Evolutionary conservation across 2,113 vertebrate species (phyloP), one percentile per base, ranked within the genome.

Genomic region (Lophura nycthemera): DNA sequence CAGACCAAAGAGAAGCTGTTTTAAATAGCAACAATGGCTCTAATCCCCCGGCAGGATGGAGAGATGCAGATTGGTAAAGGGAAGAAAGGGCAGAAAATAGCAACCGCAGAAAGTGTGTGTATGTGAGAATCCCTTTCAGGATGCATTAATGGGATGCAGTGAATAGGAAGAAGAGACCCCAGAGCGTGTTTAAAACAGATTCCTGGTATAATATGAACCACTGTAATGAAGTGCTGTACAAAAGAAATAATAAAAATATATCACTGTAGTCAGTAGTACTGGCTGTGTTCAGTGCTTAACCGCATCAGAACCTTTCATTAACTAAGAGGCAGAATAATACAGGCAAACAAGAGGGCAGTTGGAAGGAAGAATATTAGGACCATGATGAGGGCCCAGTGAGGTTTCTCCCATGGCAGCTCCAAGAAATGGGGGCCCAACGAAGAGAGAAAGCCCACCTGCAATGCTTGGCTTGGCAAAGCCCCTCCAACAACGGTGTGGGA

Each of bases 151-250:
- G 64, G 93, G n/a, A 91, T 86, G 77, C 74, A 91, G 42, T 96
- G 93, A 97, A 95, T 92, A 92, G 93, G 91, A 95, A 96, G 94
- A 96, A 82, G 91, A 90, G 88, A 95, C 83, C 94, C 94, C 19
- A 43, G 93, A 88, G 93, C 77, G 92, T 84, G 93, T 93, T 94
- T 95, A 74, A 94, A 92, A 83, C 93, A 40, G 91, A 90, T 90
- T 88, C 90, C 79, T 2, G 43, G 36, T 84, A 30, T 65, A 91
- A 78, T 79, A 57, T 42, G 86, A 95, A 45, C 9, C 40, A 16
- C 66, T 75, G 79, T 43, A 95, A 92, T 83, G 90, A 91, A 90
- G 27, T 0, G 0, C 85, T 29, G 24, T 42, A 72, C 89, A 95
- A 94, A 95, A 83, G 83, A 69, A 93, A 91, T 67, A 94, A 92